A percentile compares a stretch with the other conserved stretches of the same genome.
These are phyloP conservation scores for Zaprionus ornatus DNA, from an alignment of 1,140 invertebrate genomes.

Conservation along the genomic window DNA sequence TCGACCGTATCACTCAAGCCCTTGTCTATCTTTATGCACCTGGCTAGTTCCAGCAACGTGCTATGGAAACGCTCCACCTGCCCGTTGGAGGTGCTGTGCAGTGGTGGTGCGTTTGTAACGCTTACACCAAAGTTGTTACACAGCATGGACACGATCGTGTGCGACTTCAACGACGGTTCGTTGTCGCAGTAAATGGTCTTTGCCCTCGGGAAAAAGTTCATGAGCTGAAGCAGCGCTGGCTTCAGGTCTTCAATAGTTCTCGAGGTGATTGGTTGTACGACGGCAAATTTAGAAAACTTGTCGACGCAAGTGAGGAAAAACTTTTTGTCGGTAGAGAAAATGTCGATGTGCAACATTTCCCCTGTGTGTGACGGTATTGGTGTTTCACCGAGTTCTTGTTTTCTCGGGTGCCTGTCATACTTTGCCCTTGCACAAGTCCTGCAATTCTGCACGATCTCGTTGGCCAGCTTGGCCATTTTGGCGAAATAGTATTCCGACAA, in stretches of 20 bases:
- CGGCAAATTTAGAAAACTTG: constrained; percentile 9
- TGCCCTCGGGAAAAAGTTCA: constrained; percentile 7
- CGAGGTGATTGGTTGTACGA: background rate
- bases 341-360: constrained; percentile 4
- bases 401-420: background rate
- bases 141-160: background rate
- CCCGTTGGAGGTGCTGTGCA: background rate
- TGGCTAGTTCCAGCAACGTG: background rate
- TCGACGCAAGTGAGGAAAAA: background rate
- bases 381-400: background rate
- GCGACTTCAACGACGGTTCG: background rate
- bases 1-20: constrained; percentile 4
- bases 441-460: background rate
- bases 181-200: constrained; percentile 7
- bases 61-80: constrained; percentile 3
- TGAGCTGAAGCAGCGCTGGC: background rate
- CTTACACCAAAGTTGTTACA: constrained; percentile 6
- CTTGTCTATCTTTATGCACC: background rate
- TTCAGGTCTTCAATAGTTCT: background rate
- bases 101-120: constrained; percentile 5
- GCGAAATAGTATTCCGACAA: background rate
- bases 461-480: background rate
- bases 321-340: background rate
- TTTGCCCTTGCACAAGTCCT: background rate
- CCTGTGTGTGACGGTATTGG: background rate